Percentiles rank a stretch among this genome's conserved stretches.
These are phyloP conservation scores for Clostera curtula DNA, from an alignment of 2,888 invertebrate genomes.

Conservation along the genomic window DNA sequence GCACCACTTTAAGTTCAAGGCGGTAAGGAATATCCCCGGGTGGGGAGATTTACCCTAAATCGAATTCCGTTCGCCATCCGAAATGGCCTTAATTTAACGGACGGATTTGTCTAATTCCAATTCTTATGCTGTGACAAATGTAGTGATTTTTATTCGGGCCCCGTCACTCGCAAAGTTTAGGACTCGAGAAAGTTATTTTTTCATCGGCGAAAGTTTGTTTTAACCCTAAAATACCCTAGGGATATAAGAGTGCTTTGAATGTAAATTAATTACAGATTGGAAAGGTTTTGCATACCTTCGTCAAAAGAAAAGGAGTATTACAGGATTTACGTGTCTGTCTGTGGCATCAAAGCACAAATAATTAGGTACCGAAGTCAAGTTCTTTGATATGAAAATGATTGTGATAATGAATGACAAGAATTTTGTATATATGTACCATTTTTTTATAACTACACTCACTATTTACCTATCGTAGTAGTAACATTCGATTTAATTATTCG, in stretches of 20 bases:
- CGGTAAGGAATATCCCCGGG: slow-evolving; percentile 45
- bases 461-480: too few species aligned
- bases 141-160: slow-evolving; percentile 64
- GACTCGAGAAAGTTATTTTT: slow-evolving; percentile 26
- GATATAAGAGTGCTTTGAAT: slow-evolving; percentile 22
- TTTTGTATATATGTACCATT: too few species aligned
- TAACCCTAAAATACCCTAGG: slow-evolving; percentile 19
- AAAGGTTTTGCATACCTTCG: too few species aligned
- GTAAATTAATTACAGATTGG: slow-evolving; percentile 26
- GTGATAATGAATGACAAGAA: too few species aligned
- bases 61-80: slow-evolving; percentile 58
- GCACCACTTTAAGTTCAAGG: slow-evolving; percentile 38
- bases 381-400: too few species aligned
- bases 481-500: too few species aligned
- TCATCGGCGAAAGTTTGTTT: slow-evolving; percentile 10
- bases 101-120: slow-evolving; percentile 73
- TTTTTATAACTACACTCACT: too few species aligned
- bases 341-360: too few species aligned
- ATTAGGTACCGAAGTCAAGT: too few species aligned
- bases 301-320: too few species aligned
- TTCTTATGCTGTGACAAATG: slow-evolving; percentile 71
- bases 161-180: slow-evolving; percentile 31
- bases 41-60: slow-evolving; percentile 66
- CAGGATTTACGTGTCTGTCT: too few species aligned
- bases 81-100: slow-evolving; percentile 71